phyloP scores from a whole-genome alignment of 2,888 invertebrate genomes.

The Phragmatobia fuliginosa region DNA sequence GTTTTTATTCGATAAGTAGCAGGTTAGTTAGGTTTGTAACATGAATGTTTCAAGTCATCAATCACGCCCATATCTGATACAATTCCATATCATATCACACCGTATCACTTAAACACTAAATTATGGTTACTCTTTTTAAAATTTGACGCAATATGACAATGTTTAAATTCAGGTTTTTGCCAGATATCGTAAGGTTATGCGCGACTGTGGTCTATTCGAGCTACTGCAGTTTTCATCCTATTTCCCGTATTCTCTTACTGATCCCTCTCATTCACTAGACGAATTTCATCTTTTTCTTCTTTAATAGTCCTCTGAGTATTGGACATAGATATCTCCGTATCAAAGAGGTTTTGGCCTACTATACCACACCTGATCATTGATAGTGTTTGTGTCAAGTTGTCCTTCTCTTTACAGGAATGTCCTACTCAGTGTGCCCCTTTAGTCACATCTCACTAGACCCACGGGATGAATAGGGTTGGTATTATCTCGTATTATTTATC shows the following conservation, averaged over 20 bases:
- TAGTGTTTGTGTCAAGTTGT: too few species aligned
- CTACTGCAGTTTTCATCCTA: neutral
- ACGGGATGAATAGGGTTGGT: too few species aligned
- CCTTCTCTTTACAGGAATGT: too few species aligned
- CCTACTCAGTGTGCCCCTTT: too few species aligned
- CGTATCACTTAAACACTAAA: slow-evolving; percentile 13
- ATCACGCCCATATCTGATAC: slow-evolving; percentile 27
- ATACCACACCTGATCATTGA: too few species aligned
- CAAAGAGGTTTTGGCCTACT: too few species aligned
- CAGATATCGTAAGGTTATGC: neutral
- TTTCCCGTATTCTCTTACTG: neutral
- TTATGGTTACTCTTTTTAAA: slow-evolving; percentile 3
- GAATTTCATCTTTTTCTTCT: too few species aligned
- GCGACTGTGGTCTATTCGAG: neutral
- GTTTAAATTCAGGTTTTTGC: neutral
- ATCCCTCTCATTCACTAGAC: neutral
- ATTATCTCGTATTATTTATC: too few species aligned
- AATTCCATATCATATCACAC: slow-evolving; percentile 10
- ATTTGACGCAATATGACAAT: slow-evolving; percentile 3
- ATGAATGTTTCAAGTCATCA: slow-evolving; percentile 15
- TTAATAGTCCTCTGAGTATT: too few species aligned
- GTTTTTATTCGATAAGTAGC: neutral
- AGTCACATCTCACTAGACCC: too few species aligned
- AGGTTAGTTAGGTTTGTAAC: neutral
- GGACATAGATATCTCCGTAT: too few species aligned